Percentiles rank a stretch among this genome's conserved stretches.
phyloP scores from a whole-genome alignment of 1,140 invertebrate genomes.

The Leptinotarsa lineolata region DNA sequence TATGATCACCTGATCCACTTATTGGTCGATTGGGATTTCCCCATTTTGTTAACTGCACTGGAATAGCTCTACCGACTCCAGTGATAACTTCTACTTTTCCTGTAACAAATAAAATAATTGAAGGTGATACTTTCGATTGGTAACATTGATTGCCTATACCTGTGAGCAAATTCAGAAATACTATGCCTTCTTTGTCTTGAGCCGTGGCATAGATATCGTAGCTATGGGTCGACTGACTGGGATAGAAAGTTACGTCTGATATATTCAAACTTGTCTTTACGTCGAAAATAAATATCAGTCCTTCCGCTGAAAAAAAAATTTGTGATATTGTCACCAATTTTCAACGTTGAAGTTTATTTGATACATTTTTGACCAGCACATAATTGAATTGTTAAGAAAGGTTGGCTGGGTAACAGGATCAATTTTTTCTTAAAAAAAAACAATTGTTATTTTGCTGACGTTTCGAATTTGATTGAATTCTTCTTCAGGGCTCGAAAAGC shows the following conservation, averaged over 20 bases:
- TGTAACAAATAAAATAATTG: constrained; percentile 43
- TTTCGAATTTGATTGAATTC: too few species aligned
- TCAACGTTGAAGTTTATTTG: too few species aligned
- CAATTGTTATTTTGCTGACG: too few species aligned
- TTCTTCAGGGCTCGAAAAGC: too few species aligned
- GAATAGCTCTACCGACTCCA: constrained; percentile 70
- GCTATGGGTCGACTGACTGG: constrained; percentile 73
- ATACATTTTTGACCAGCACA: too few species aligned
- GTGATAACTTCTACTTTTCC: constrained; percentile 84
- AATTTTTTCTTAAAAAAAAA: too few species aligned
- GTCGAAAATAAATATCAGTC: constrained; percentile 74
- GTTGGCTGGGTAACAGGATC: too few species aligned
- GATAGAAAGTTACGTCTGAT: constrained; percentile 78
- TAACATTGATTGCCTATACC: constrained; percentile 56
- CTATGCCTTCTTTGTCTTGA: constrained; percentile 74
- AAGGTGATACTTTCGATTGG: neutral
- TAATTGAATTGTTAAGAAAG: too few species aligned
- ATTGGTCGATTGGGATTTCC: constrained; percentile 71
- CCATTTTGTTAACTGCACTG: constrained; percentile 66
- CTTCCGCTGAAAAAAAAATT: constrained; percentile 60
- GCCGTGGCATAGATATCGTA: constrained; percentile 79
- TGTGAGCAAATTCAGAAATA: constrained; percentile 75
- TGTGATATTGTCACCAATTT: too few species aligned
- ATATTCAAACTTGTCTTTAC: constrained; percentile 78
- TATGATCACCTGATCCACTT: constrained; percentile 61